Conservation (phyloP, 2,797 vertebrate species). For the Thalassophryne amazonica region DNA sequence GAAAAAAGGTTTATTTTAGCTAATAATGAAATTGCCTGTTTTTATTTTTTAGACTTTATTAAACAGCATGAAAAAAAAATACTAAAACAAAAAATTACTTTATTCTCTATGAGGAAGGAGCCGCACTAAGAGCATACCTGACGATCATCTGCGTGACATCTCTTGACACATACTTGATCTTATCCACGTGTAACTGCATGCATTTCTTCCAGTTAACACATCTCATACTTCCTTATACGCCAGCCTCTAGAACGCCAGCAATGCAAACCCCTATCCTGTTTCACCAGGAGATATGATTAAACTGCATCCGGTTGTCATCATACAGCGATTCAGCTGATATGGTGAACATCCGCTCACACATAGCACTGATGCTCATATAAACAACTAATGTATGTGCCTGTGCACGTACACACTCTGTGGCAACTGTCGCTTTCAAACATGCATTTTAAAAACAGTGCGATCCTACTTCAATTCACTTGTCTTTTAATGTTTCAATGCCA, state of each 20-base stretch:
- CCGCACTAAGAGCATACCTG: slow-evolving; percentile 37
- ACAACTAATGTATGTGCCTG: too few relatives aligned
- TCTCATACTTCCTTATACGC: slow-evolving; percentile 14
- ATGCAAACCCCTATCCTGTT: background rate
- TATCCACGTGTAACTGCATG: background rate
- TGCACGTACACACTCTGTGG: too few relatives aligned
- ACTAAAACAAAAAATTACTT: too few relatives aligned
- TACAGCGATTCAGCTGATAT: background rate
- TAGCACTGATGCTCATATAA: too few relatives aligned
- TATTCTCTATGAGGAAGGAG: slow-evolving; percentile 23
- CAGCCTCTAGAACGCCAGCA: background rate
- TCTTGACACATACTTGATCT: slow-evolving; percentile 40
- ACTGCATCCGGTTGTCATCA: background rate
- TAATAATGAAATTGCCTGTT: background rate
- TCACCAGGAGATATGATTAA: background rate
- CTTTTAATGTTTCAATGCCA: too few relatives aligned
- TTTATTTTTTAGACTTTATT: background rate
- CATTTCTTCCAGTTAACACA: slow-evolving; percentile 16
- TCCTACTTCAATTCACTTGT: too few relatives aligned
- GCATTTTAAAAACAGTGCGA: too few relatives aligned
- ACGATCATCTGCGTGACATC: slow-evolving; percentile 24
- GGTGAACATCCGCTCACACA: too few relatives aligned
- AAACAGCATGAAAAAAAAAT: background rate
- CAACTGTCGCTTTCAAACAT: too few relatives aligned
- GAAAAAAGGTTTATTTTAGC: too few relatives aligned